phyloP scores from a whole-genome alignment of 2,113 vertebrate genomes.

The Podiceps cristatus region DNA sequence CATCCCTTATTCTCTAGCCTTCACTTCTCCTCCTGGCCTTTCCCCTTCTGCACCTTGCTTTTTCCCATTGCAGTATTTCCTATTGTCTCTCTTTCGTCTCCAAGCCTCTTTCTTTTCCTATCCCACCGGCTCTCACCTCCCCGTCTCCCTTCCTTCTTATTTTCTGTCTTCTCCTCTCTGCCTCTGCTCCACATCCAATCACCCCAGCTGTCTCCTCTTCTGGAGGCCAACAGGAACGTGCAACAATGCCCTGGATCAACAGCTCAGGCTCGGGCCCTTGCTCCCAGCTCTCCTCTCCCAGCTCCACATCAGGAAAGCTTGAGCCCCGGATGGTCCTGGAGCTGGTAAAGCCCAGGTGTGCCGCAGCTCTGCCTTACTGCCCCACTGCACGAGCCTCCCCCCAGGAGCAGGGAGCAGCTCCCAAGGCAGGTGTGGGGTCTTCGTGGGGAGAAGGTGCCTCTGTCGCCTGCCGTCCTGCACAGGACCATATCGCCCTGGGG shows the following conservation, averaged over 20 bases:
- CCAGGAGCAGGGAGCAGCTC: neutral
- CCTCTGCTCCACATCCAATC: neutral
- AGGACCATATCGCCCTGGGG: neutral
- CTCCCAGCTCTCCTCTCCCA: slow-evolving; percentile 38
- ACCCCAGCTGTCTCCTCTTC: slow-evolving; percentile 27
- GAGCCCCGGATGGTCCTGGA: neutral
- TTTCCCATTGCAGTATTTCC: neutral
- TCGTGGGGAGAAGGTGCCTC: neutral
- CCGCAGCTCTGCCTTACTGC: slow-evolving; percentile 15
- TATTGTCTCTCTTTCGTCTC: neutral
- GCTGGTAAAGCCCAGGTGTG: slow-evolving; percentile 66
- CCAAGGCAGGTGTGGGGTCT: neutral
- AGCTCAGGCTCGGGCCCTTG: neutral
- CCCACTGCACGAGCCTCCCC: slow-evolving; percentile 6
- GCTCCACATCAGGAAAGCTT: slow-evolving; percentile 27
- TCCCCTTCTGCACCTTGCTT: neutral
- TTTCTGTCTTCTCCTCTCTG: neutral
- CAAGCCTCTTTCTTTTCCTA: neutral
- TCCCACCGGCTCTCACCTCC: neutral
- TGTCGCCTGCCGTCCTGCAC: neutral
- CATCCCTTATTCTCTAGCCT: neutral
- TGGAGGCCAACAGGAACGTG: neutral
- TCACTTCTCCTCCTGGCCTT: neutral
- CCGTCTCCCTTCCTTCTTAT: neutral
- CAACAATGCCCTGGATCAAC: slow-evolving; percentile 56